Evolutionary conservation across 1,140 invertebrate species (phyloP).

Genomic region (Philotrypesis tridentata): DNA sequence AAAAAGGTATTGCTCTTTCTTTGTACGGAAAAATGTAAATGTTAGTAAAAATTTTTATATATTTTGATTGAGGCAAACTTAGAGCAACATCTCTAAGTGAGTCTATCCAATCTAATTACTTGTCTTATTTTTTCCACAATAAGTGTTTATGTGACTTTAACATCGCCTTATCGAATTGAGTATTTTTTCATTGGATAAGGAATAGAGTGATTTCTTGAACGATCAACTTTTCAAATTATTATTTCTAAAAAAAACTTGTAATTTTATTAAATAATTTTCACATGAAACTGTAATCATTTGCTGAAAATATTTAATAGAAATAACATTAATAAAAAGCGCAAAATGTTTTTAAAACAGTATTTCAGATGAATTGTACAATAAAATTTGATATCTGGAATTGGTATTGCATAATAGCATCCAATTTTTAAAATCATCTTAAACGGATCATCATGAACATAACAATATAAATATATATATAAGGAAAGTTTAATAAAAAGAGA

Average conservation of each 20-base stretch:
- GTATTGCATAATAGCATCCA: slow-evolving; percentile 1
- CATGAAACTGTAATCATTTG: background rate
- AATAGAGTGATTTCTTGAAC: too few species aligned
- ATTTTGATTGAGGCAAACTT: too few species aligned
- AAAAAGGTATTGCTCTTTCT: background rate
- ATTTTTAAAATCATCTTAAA: slow-evolving; percentile 17
- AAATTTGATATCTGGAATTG: background rate
- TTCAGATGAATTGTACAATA: background rate
- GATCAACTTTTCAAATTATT: too few species aligned
- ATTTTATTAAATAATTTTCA: background rate
- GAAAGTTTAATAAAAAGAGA: slow-evolving; percentile 12
- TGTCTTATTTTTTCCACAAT: too few species aligned
- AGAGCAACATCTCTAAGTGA: too few species aligned
- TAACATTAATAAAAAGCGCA: background rate
- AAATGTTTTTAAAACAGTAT: background rate
- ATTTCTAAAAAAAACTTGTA: too few species aligned
- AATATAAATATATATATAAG: slow-evolving; percentile 34
- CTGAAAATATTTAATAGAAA: background rate
- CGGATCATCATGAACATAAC: background rate
- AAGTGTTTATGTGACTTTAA: too few species aligned
- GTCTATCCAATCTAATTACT: too few species aligned
- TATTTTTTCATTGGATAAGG: too few species aligned
- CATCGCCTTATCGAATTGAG: too few species aligned
- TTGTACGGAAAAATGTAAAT: background rate
- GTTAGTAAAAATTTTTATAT: background rate